Conservation (phyloP, 2,113 vertebrate species). For the Machaerirhynchus nigripectus region DNA sequence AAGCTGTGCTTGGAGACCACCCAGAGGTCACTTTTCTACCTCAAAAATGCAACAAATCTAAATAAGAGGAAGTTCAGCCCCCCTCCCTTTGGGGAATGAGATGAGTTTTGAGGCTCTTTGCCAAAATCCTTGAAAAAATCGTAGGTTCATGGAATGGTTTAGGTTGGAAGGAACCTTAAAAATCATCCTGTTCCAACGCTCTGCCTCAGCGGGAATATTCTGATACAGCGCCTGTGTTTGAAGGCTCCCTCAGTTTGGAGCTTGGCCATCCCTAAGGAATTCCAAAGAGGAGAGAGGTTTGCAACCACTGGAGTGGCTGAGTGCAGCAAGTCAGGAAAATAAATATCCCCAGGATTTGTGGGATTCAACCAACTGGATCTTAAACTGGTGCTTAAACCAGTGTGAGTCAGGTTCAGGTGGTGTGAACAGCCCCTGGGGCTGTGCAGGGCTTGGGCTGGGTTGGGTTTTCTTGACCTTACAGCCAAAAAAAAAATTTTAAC, state of each 20-base stretch:
- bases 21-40: not conserved
- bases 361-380: not conserved
- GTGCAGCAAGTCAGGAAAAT: not conserved
- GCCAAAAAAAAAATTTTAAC: not conserved
- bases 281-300: not conserved
- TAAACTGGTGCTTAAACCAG: not conserved
- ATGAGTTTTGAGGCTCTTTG: not conserved
- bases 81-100: fast-evolving
- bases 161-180: not conserved
- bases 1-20: not conserved
- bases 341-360: not conserved
- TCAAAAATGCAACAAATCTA: not conserved
- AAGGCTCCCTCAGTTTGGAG: not conserved
- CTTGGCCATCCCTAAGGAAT: not conserved
- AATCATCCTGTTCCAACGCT: not conserved
- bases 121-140: not conserved
- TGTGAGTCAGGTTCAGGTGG: not conserved
- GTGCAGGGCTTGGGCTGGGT: fast-evolving
- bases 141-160: not conserved
- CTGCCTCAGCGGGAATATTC: not conserved
- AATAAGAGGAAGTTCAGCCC: not conserved
- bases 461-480: not conserved
- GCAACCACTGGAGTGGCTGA: not conserved
- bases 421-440: not conserved
- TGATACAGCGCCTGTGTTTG: fast-evolving